These are phyloP conservation scores for Myotis vivesi DNA, from an alignment of 2,797 vertebrate genomes.

Conservation along the genomic window DNA sequence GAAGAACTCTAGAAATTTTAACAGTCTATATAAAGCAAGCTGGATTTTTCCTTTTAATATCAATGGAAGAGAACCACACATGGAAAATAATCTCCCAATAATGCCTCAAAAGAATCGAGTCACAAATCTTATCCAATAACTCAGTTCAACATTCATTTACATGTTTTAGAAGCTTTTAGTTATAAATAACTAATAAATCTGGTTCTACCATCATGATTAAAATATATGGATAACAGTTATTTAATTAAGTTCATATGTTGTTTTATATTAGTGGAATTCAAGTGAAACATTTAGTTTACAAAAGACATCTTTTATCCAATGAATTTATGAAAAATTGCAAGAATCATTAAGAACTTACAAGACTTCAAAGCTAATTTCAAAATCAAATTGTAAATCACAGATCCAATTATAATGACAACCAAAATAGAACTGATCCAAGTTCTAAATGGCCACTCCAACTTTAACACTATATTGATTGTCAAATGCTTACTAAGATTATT, in stretches of 20 bases:
- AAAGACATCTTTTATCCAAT: not conserved
- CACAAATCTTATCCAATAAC: conserved; percentile 20
- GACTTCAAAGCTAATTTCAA: conserved; percentile 32
- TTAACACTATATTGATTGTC: not conserved
- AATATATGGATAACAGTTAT: not conserved
- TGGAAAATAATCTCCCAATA: not conserved
- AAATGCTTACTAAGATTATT: conserved; percentile 19
- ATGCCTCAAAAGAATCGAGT: conserved; percentile 11
- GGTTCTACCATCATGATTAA: not conserved
- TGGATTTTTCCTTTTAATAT: conserved; percentile 14
- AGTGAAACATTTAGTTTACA: conserved; percentile 28
- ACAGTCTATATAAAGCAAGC: not conserved
- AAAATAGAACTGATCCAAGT: conserved; percentile 43
- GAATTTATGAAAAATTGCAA: not conserved
- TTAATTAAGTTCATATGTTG: not conserved
- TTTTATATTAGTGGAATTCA: not conserved
- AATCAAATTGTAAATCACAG: conserved; percentile 4
- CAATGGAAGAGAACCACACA: not conserved
- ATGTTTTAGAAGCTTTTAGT: not conserved
- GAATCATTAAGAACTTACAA: conserved; percentile 35
- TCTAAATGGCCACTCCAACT: not conserved
- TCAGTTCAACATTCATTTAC: conserved; percentile 17
- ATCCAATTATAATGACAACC: not conserved
- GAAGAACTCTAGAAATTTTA: conserved; percentile 26
- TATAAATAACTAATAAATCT: not conserved